These are phyloP conservation scores for Rhizoglyphus robini DNA, from an alignment of 1,140 invertebrate species.

Conservation along the genomic window DNA sequence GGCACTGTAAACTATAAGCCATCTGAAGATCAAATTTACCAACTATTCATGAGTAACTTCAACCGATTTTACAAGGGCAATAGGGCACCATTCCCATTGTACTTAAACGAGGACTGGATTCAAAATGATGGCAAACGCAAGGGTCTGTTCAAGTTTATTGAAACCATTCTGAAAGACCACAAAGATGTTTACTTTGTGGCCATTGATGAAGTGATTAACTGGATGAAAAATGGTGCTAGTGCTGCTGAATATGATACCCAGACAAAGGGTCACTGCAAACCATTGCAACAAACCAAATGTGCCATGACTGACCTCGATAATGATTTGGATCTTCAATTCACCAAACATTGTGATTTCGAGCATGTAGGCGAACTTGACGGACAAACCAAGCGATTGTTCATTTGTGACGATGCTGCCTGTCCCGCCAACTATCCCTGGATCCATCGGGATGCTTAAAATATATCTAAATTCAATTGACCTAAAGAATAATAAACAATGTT, in stretches of 20 bases:
- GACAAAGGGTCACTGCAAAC: neutral
- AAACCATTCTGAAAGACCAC: slow-evolving; percentile 72
- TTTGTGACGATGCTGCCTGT: slow-evolving; percentile 60
- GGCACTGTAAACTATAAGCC: slow-evolving; percentile 53
- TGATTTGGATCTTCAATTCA: neutral
- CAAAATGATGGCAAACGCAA: slow-evolving; percentile 72
- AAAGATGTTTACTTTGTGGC: slow-evolving; percentile 82
- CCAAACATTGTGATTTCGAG: neutral
- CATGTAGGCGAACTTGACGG: neutral
- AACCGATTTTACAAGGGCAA: slow-evolving; percentile 80
- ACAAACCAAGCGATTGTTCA: neutral
- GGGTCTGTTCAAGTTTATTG: slow-evolving; percentile 77
- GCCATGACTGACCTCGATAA: neutral
- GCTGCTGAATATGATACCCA: neutral
- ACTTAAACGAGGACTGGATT: slow-evolving; percentile 87
- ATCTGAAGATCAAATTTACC: slow-evolving; percentile 69
- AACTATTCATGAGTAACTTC: slow-evolving; percentile 85
- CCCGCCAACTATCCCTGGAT: slow-evolving; percentile 85
- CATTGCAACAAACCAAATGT: neutral
- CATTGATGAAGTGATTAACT: slow-evolving; percentile 49
- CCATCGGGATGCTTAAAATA: too few species aligned
- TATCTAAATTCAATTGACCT: too few species aligned
- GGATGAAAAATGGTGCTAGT: slow-evolving; percentile 9
- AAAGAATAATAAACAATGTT: too few species aligned
- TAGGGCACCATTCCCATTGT: slow-evolving; percentile 79